A percentile compares a stretch with the other conserved stretches of the same genome.
phyloP scores from a whole-genome alignment of 1,140 invertebrate species.

The Megalopta genalis region DNA sequence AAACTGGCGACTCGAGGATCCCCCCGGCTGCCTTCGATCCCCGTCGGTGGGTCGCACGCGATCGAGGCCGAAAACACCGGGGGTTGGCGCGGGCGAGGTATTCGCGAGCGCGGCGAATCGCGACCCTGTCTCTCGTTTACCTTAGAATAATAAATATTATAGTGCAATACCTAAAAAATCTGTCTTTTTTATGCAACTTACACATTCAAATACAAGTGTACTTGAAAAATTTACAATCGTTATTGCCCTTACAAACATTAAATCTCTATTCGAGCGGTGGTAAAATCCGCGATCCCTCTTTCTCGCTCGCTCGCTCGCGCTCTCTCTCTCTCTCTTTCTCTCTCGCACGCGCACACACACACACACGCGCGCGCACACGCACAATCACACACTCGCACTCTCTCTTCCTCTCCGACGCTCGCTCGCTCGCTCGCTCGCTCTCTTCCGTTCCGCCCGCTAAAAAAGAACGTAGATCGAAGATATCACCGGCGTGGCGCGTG shows the following conservation, averaged over 20 bases:
- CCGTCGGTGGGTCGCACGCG: conserved; percentile 15
- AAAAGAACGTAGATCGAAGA: conserved; percentile 54
- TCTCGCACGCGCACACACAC: too few species aligned
- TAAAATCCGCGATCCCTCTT: conserved; percentile 64
- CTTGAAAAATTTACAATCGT: conserved; percentile 76
- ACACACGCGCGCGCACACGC: too few species aligned
- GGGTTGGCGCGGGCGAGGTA: conserved; percentile 4
- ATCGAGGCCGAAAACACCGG: neutral
- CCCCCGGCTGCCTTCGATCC: conserved; percentile 12
- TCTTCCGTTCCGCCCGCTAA: conserved; percentile 56
- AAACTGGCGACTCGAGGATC: conserved; percentile 17
- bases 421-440: too few species aligned
- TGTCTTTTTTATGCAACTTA: conserved; percentile 77
- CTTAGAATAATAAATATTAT: conserved; percentile 77
- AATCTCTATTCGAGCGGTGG: conserved; percentile 70
- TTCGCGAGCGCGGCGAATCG: conserved; percentile 58
- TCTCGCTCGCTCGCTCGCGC: too few species aligned
- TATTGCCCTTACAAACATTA: conserved; percentile 78
- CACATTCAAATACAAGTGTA: conserved; percentile 76
- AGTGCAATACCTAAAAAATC: conserved; percentile 79
- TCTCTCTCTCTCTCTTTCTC: too few species aligned
- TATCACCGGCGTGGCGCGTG: conserved; percentile 34
- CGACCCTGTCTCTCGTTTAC: conserved; percentile 64
- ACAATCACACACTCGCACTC: too few species aligned
- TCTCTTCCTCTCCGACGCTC: too few species aligned